Evolutionary conservation across 2,888 invertebrate genomes (phyloP).

Genomic region (Phaedon cochleariae): DNA sequence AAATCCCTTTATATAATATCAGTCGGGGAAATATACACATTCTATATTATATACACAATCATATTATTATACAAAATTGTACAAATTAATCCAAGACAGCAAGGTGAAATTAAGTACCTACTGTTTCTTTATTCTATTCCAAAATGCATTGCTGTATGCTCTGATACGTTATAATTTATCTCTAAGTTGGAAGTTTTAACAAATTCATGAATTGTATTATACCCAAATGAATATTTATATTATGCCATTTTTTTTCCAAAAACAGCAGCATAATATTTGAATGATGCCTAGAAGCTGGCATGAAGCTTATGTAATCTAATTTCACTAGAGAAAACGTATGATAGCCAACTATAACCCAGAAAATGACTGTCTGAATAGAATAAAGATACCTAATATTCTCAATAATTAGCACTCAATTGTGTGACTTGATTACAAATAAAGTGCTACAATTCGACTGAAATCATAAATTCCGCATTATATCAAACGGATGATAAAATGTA

Average conservation of each 20-base stretch:
- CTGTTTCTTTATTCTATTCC: background rate
- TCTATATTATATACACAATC: constrained; percentile 52
- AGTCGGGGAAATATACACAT: constrained; percentile 51
- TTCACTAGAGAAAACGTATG: too few species aligned
- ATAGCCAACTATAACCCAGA: too few species aligned
- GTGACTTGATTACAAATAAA: constrained; percentile 9
- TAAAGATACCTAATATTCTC: background rate
- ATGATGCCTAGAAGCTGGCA: too few species aligned
- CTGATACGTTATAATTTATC: background rate
- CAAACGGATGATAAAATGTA: constrained; percentile 39
- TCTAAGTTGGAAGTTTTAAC: too few species aligned
- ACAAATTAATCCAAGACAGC: constrained; percentile 39
- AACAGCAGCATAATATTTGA: too few species aligned
- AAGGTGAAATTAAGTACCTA: background rate
- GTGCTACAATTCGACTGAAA: too few species aligned
- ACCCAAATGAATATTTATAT: too few species aligned
- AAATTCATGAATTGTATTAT: too few species aligned
- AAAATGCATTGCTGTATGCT: background rate
- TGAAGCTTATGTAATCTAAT: too few species aligned
- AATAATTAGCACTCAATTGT: constrained; percentile 15
- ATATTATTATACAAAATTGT: constrained; percentile 51
- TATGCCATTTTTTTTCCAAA: too few species aligned
- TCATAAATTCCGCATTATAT: constrained; percentile 37
- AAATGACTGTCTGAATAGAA: too few species aligned
- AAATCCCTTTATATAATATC: constrained; percentile 39